These are phyloP conservation scores for Ypsolopha scabrella DNA, from an alignment of 2,888 invertebrate genomes.

Conservation along the genomic window DNA sequence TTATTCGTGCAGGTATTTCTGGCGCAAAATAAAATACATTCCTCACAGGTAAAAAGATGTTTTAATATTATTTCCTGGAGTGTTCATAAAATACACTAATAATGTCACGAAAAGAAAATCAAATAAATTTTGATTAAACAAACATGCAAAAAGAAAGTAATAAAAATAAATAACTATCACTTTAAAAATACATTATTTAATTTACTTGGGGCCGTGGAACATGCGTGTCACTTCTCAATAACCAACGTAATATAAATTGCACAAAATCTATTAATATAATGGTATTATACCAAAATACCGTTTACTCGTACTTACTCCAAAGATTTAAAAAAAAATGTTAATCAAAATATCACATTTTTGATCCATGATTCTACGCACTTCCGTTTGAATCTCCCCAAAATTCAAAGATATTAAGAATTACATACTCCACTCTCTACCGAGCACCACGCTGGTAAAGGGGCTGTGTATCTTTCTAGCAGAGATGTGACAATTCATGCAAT, in stretches of 20 bases:
- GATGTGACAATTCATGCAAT: not conserved
- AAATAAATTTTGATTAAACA: not conserved
- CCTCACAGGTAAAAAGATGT: slow-evolving; percentile 51
- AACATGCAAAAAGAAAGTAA: slow-evolving; percentile 3
- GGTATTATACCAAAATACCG: slow-evolving; percentile 21
- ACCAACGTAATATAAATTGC: slow-evolving; percentile 8
- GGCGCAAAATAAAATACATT: slow-evolving; percentile 19
- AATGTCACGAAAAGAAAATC: not conserved
- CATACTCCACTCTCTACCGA: not conserved
- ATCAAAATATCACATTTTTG: slow-evolving; percentile 63
- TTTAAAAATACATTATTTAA: slow-evolving; percentile 16
- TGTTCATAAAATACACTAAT: slow-evolving; percentile 12
- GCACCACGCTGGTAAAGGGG: no score
- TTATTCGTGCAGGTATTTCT: no score
- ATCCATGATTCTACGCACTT: slow-evolving; percentile 60
- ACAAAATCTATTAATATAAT: slow-evolving; percentile 9
- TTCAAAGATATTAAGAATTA: slow-evolving; percentile 23
- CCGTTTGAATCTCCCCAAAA: slow-evolving; percentile 34
- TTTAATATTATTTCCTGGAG: slow-evolving; percentile 25
- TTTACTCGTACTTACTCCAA: slow-evolving; percentile 3
- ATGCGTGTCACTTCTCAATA: slow-evolving; percentile 41
- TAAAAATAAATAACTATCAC: slow-evolving; percentile 14
- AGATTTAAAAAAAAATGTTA: slow-evolving; percentile 35
- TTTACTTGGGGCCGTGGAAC: slow-evolving; percentile 49
- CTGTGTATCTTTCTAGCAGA: no score